phyloP scores from a whole-genome alignment of 2,113 vertebrate species.

The western clawed frog (Xenopus tropicalis) region UCB_Xtro_10.0 CM004446.2:134639001-134639500 shows the following conservation, averaged over 20 bases:
- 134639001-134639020: neutral
- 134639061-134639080: neutral
- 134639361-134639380: constrained; percentile 44
- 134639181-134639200: constrained; percentile 32
- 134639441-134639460: neutral
- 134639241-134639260: constrained; percentile 45
- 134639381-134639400: constrained; percentile 43
- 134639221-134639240: constrained; percentile 13
- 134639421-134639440: constrained; percentile 20
- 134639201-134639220: constrained; percentile 41
- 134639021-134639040: neutral
- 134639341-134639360: constrained; percentile 54
- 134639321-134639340: constrained; percentile 49
- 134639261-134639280: constrained; percentile 52
- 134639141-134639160: constrained; percentile 15
- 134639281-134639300: constrained; percentile 31
- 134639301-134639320: constrained; percentile 52
- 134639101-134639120: neutral
- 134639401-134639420: constrained; percentile 41
- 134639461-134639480: constrained; percentile 37
- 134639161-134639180: constrained; percentile 31
- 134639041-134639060: constrained; percentile 7
- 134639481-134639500: constrained; percentile 41
- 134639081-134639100: neutral
- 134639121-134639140: constrained; percentile 26